A percentile compares a stretch with the other conserved stretches of the same genome.
Evolutionary conservation across 2,888 invertebrate genomes (phyloP).

Genomic region (Parthenolecanium corni): DNA sequence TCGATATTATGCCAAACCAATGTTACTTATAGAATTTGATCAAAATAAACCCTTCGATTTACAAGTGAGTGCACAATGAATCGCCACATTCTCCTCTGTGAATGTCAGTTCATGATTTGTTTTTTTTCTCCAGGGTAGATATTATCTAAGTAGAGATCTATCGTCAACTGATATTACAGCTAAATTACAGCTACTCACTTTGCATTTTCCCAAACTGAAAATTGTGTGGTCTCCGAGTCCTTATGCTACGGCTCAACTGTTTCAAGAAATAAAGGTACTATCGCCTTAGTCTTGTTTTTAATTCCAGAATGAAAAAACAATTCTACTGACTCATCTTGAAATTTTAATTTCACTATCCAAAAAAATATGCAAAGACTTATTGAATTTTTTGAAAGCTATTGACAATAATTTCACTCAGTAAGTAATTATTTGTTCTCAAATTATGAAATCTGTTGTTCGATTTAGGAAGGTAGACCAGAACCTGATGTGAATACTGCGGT

Average conservation of each 20-base stretch:
- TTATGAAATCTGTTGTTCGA: not conserved
- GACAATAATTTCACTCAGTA: not conserved
- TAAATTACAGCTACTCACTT: conserved; percentile 79
- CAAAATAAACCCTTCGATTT: conserved; percentile 82
- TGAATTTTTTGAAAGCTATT: too few species aligned
- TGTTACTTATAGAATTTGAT: conserved; percentile 91
- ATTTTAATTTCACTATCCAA: not conserved
- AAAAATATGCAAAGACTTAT: not conserved
- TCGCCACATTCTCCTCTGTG: not conserved
- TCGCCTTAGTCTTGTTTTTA: not conserved
- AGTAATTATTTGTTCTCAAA: not conserved
- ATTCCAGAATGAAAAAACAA: not conserved
- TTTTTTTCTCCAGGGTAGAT: conserved; percentile 48
- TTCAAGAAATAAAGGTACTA: conserved; percentile 79
- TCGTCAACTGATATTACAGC: conserved; percentile 68
- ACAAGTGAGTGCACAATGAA: conserved; percentile 49
- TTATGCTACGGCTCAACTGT: conserved; percentile 88
- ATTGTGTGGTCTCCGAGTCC: conserved; percentile 95
- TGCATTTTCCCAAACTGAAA: conserved; percentile 86
- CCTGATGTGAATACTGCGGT: conserved; percentile 63
- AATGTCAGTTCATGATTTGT: not conserved
- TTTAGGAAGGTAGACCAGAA: conserved; percentile 64
- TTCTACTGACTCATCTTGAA: not conserved
- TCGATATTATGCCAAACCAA: conserved; percentile 72
- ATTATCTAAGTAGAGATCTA: conserved; percentile 66